Percentiles rank a stretch among this genome's conserved stretches.
phyloP scores from a whole-genome alignment of 2,797 vertebrate genomes.

The Clarias fuscus region DNA sequence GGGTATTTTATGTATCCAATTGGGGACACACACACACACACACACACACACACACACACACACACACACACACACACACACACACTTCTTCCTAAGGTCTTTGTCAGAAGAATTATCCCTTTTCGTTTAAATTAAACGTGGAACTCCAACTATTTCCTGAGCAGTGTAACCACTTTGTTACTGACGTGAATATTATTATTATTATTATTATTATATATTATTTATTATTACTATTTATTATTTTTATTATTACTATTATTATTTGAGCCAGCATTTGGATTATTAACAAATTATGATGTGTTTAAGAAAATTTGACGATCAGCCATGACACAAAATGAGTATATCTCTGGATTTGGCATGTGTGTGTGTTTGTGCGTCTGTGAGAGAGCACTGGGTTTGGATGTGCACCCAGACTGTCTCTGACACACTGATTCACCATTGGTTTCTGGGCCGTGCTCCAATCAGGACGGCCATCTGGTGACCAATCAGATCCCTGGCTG shows the following conservation, averaged over 20 bases:
- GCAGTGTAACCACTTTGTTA: too few relatives aligned
- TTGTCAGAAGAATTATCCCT: too few relatives aligned
- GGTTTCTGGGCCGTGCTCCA: slow-evolving; percentile 73
- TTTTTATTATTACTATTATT: background rate
- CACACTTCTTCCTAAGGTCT: too few relatives aligned
- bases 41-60: too few relatives aligned
- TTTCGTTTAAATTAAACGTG: too few relatives aligned
- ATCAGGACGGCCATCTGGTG: slow-evolving; percentile 75
- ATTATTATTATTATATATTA: too few relatives aligned
- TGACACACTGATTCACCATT: slow-evolving; percentile 70
- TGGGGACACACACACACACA: too few relatives aligned
- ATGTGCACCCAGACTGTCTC: slow-evolving; percentile 68
- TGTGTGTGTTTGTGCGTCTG: slow-evolving; percentile 39
- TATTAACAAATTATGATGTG: background rate
- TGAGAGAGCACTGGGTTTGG: slow-evolving; percentile 60
- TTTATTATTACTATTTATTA: background rate
- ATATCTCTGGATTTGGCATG: background rate
- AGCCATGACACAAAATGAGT: background rate
- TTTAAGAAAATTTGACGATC: slow-evolving; percentile 1
- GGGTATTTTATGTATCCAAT: too few relatives aligned
- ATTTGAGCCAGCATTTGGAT: background rate
- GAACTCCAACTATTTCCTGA: too few relatives aligned
- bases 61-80: too few relatives aligned
- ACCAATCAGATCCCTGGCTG: slow-evolving; percentile 73
- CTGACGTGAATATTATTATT: too few relatives aligned